Percentiles rank a stretch among this genome's conserved stretches.
Evolutionary conservation across 2,888 invertebrate species (phyloP).

Genomic region (Peribatodes rhomboidaria): DNA sequence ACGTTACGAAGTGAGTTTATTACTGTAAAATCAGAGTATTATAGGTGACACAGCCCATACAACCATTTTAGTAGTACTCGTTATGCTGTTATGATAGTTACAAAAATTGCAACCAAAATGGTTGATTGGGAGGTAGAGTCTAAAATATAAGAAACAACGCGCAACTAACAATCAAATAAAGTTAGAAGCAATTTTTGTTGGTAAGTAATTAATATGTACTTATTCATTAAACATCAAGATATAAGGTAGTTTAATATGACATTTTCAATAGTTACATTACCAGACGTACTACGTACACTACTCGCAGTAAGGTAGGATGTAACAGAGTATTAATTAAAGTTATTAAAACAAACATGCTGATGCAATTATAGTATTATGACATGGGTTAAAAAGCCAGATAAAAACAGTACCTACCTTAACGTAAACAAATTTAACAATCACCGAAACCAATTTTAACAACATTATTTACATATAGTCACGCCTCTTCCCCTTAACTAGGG

Average conservation of each 20-base stretch:
- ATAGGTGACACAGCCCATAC: no score
- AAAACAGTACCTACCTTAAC: background rate
- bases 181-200: no score
- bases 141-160: background rate
- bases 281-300: background rate
- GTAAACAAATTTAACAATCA: conserved; percentile 6
- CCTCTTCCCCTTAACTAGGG: no score
- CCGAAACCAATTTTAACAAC: background rate
- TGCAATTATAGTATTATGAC: conserved; percentile 20
- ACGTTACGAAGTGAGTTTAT: background rate
- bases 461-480: no score
- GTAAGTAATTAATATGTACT: no score
- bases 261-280: conserved; percentile 12
- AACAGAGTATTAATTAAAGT: background rate
- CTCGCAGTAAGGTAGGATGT: background rate
- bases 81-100: no score
- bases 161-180: background rate
- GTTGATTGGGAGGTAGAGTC: background rate
- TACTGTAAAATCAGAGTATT: background rate
- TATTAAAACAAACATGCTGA: conserved; percentile 29
- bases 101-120: no score
- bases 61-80: no score
- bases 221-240: no score
- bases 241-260: no score
- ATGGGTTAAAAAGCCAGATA: conserved; percentile 32